A percentile compares a stretch with the other conserved stretches of the same genome.
These are phyloP conservation scores for Planococcus citri DNA, from an alignment of 1,140 invertebrate genomes.

Conservation along the genomic window DNA sequence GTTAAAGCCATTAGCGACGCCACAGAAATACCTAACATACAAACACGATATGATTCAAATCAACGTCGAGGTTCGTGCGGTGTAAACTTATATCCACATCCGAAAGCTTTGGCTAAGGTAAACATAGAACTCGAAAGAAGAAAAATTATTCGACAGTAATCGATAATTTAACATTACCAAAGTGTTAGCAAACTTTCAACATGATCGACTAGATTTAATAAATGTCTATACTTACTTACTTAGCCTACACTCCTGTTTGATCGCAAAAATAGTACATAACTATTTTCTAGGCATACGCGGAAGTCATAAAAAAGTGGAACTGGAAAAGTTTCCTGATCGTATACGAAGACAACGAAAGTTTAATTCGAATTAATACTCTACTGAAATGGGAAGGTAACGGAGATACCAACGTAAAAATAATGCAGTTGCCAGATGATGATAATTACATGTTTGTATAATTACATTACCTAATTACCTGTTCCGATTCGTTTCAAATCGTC, in stretches of 20 bases:
- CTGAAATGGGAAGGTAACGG: slow-evolving; percentile 71
- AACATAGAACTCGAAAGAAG: too few species aligned
- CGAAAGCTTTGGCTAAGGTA: slow-evolving; percentile 80
- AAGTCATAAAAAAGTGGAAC: slow-evolving; percentile 73
- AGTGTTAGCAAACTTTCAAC: not conserved
- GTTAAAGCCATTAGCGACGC: slow-evolving; percentile 77
- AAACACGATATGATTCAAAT: slow-evolving; percentile 74
- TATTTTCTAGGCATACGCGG: slow-evolving; percentile 65
- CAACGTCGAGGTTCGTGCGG: slow-evolving; percentile 74
- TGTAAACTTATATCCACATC: slow-evolving; percentile 87
- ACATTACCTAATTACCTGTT: too few species aligned
- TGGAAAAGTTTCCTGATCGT: slow-evolving; percentile 92
- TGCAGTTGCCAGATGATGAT: not conserved
- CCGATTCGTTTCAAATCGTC: too few species aligned
- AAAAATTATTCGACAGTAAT: slow-evolving; percentile 22
- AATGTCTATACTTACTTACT: too few species aligned
- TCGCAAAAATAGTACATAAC: too few species aligned
- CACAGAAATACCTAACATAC: slow-evolving; percentile 76
- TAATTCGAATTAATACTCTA: slow-evolving; percentile 82
- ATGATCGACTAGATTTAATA: not conserved
- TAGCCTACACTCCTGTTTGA: too few species aligned
- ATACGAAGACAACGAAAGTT: slow-evolving; percentile 87
- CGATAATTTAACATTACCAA: not conserved
- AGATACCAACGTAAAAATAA: not conserved
- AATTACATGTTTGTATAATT: not conserved